phyloP scores from a whole-genome alignment of 2,113 vertebrate genomes.

The Suricata suricatta region DNA sequence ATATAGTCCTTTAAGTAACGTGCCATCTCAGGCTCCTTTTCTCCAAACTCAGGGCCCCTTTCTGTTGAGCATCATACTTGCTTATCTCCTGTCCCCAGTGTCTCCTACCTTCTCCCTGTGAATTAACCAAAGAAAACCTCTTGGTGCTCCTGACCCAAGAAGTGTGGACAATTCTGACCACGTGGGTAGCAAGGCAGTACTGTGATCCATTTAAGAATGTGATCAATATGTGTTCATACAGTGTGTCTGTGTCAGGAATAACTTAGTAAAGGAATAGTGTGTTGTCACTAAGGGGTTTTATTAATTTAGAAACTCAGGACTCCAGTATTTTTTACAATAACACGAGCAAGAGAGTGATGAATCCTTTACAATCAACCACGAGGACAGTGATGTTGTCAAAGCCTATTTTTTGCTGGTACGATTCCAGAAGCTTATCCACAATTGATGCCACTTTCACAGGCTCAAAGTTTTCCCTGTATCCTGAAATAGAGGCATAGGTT shows the following conservation, averaged over 20 bases:
- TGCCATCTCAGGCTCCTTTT: neutral
- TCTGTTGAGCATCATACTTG: neutral
- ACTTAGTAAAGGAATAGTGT: neutral
- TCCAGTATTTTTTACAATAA: neutral
- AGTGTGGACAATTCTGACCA: neutral
- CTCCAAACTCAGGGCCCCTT: neutral
- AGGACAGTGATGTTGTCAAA: neutral
- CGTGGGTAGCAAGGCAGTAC: neutral
- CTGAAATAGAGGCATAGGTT: neutral
- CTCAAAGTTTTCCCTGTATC: neutral
- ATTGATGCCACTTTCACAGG: neutral
- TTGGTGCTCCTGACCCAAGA: neutral
- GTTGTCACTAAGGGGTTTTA: neutral
- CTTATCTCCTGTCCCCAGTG: neutral
- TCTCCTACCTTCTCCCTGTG: neutral
- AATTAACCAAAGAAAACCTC: neutral
- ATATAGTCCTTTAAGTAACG: neutral
- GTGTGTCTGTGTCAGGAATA: neutral
- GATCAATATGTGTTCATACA: neutral
- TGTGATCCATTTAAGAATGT: neutral
- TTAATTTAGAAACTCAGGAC: neutral
- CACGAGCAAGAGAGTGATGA: neutral
- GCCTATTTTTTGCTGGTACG: neutral
- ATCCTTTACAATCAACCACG: neutral
- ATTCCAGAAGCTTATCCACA: neutral